These are phyloP conservation scores for Eumaeus atala DNA, from an alignment of 1,140 invertebrate genomes.

Conservation along the genomic window DNA sequence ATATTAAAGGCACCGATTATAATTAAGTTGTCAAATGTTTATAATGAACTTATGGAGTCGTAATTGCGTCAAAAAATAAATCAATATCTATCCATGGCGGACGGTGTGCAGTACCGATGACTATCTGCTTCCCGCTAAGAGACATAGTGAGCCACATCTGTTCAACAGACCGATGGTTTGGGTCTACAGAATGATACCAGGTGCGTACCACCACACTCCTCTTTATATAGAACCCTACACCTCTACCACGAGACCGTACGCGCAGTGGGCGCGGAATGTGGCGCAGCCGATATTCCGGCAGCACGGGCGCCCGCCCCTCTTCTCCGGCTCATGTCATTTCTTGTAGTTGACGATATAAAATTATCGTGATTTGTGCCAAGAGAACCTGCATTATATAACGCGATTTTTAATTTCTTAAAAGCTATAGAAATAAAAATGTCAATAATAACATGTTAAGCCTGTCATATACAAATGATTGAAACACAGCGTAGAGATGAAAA, in stretches of 20 bases:
- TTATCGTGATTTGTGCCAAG: conserved; percentile 1
- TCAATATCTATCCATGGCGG: conserved; percentile 18
- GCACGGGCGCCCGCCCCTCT: conserved; percentile 18
- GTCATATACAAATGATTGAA: not conserved
- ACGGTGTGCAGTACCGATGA: conserved; percentile 16
- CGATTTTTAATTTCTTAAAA: not conserved
- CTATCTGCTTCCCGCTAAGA: conserved; percentile 4
- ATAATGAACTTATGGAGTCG: not conserved
- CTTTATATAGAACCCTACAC: conserved; percentile 23
- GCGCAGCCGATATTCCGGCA: conserved; percentile 20
- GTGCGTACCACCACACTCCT: conserved; percentile 9
- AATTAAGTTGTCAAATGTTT: not conserved
- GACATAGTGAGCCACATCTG: conserved; percentile 15
- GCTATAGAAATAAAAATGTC: not conserved
- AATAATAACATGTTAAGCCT: not conserved
- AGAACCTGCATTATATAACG: conserved; percentile 6
- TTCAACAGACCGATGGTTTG: conserved; percentile 5
- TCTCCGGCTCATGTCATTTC: conserved; percentile 15
- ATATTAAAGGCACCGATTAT: not conserved
- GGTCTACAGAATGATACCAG: not conserved
- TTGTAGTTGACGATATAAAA: conserved; percentile 8
- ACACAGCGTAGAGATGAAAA: not conserved
- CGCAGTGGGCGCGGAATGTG: conserved; percentile 12
- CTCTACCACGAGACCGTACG: conserved; percentile 17
- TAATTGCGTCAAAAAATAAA: conserved; percentile 14